Evolutionary conservation across 2,888 invertebrate species (phyloP).

Genomic region (Eilema depressum): DNA sequence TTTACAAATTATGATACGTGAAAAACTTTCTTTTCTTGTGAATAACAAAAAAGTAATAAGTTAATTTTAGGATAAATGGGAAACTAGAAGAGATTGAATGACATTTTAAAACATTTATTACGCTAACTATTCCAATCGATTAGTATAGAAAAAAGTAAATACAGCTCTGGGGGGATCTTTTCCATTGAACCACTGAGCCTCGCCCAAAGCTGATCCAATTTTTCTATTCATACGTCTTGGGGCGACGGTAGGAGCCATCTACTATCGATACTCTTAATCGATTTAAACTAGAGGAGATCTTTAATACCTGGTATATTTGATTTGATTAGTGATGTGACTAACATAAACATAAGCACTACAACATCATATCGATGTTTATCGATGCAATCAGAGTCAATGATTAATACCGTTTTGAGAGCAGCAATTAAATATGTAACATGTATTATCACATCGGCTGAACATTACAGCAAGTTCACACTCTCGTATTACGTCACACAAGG

Average conservation of each 20-base stretch:
- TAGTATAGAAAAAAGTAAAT: no score
- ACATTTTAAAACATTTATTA: no score
- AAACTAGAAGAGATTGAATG: not conserved
- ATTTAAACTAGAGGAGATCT: no score
- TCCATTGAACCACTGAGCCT: no score
- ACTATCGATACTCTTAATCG: no score
- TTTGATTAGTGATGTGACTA: not conserved
- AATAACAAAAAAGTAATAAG: not conserved
- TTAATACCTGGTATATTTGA: not conserved
- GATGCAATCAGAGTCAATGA: constrained; percentile 30
- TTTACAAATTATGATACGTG: not conserved
- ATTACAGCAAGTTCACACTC: constrained; percentile 63
- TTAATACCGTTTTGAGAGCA: constrained; percentile 44
- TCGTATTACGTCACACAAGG: constrained; percentile 78
- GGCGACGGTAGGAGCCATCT: no score
- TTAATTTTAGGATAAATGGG: not conserved
- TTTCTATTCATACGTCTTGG: no score
- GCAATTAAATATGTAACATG: constrained; percentile 51
- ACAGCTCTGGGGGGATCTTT: no score
- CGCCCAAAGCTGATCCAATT: no score
- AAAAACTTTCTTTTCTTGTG: not conserved
- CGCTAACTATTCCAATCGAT: no score
- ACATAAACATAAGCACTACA: not conserved
- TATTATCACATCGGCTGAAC: constrained; percentile 57
- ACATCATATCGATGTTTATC: not conserved